phyloP scores from a whole-genome alignment of 1,140 invertebrate species.

The Thrips palmi region DNA sequence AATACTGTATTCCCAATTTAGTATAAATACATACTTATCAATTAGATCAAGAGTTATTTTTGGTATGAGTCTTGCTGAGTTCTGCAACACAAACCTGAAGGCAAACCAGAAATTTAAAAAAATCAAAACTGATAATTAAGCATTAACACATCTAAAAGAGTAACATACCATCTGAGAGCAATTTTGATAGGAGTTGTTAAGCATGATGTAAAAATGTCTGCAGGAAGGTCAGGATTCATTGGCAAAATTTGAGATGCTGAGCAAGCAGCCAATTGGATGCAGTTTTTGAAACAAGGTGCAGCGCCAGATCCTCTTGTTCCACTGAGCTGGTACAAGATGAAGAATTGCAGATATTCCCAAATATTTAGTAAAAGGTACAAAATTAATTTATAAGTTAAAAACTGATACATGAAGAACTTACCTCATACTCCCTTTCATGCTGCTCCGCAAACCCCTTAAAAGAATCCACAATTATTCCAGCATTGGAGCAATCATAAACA shows the following conservation, averaged over 20 bases:
- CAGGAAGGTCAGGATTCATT: constrained; percentile 96
- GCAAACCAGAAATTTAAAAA: background rate
- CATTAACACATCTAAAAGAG: constrained; percentile 5
- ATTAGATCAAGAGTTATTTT: constrained; percentile 65
- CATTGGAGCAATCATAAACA: constrained; percentile 98
- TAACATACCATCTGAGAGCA: constrained; percentile 65
- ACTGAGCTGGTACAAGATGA: constrained; percentile 12
- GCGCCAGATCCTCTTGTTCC: constrained; percentile 14
- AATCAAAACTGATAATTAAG: background rate
- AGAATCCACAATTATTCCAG: constrained; percentile 85
- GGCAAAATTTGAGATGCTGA: constrained; percentile 79
- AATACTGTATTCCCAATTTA: background rate
- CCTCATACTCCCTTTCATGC: constrained; percentile 73
- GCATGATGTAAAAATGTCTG: constrained; percentile 95
- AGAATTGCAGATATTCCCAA: background rate
- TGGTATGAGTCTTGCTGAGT: constrained; percentile 61
- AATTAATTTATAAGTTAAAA: constrained; percentile 6
- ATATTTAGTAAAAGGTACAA: background rate
- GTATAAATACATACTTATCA: constrained; percentile 56
- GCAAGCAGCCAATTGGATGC: constrained; percentile 93
- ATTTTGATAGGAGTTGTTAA: constrained; percentile 97
- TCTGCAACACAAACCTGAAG: constrained; percentile 67
- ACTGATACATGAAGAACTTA: constrained; percentile 20
- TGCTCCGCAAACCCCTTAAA: constrained; percentile 85
- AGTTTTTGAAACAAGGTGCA: constrained; percentile 58